A percentile compares a stretch with the other conserved stretches of the same genome.
Conservation (phyloP, 2,797 vertebrate genomes). For the Poeciliopsis presidionis region DNA sequence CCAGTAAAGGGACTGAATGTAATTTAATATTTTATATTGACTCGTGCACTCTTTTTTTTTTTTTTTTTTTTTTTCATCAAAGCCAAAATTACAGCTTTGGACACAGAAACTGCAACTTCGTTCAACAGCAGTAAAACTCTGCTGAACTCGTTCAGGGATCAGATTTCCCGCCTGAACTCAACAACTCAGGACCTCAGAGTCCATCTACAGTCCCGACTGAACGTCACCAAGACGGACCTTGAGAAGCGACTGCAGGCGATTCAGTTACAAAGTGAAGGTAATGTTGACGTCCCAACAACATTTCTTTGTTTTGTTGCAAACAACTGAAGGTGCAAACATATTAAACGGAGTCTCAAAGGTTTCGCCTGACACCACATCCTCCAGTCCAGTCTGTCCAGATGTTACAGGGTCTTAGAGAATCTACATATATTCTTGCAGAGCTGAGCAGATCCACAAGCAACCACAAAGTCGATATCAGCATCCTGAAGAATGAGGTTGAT, state of each 20-base stretch:
- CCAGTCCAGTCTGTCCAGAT: no score
- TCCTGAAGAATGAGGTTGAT: background rate
- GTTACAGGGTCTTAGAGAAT: no score
- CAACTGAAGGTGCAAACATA: background rate
- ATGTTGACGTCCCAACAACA: background rate
- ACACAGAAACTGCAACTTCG: background rate
- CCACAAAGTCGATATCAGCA: background rate
- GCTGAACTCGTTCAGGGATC: background rate
- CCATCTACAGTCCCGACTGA: background rate
- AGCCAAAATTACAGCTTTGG: background rate
- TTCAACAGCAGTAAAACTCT: background rate
- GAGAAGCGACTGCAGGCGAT: background rate
- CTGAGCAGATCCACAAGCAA: background rate
- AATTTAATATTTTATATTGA: no score
- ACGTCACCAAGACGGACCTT: background rate
- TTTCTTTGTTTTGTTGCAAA: background rate
- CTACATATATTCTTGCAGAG: background rate
- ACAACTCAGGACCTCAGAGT: background rate
- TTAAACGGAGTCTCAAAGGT: background rate
- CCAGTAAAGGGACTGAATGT: background rate
- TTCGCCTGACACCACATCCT: background rate
- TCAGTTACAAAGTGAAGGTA: background rate
- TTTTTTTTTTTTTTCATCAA: no score
- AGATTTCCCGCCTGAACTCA: background rate
- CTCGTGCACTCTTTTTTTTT: no score